Base-by-base conservation (phyloP, 2,888 invertebrate species). In the Coenonympha glycerion region DNA sequence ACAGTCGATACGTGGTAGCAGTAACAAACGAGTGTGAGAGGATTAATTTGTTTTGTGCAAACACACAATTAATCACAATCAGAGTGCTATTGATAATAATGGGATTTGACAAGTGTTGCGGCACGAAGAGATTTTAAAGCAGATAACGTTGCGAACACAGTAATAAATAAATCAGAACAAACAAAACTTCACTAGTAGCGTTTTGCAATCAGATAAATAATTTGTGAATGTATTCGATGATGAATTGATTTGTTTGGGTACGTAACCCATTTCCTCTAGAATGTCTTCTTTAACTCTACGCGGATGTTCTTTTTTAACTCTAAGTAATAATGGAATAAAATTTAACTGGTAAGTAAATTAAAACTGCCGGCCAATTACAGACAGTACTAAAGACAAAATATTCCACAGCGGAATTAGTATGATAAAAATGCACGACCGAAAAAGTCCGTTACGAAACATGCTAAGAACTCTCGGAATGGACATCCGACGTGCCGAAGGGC, bases 401-500 rank as follows among this genome's bases (percentile, higher is more conserved):
- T 28, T 24, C 33, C 4, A 16, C 18, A 16, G 22, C 8, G 16
- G 21, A 11, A 21, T 36, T n/a, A 39, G 19, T 21, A 18, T 36
- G 26, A 24, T 36, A 48, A 48, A 33, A 48, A 48, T 21, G 15
- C 28, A 45, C 24, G 33, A 24, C 34, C 34, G 24, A 41, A 36
- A 44, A 47, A 19, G 40, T 40, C 22, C 39, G 48, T 55, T 57
- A 57, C 59, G 56, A 56, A 59, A 57, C 47, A 44, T 47, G 50
- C 51, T 42, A 47, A 54, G 54, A 52, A 56, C 51, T 53, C 42
- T 24, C 50, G 53, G 57, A 57, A 59, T 53, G 59, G 53, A 50
- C 52, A 36, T 52, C 49, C 42, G 55, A 57, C 49, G 52, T 49
- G 58, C 56, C 56, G 53, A 58, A 54, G 48, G 57, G 55, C 52